Base-by-base conservation (phyloP, 2,888 invertebrate genomes). In the Syritta pipiens region DNA sequence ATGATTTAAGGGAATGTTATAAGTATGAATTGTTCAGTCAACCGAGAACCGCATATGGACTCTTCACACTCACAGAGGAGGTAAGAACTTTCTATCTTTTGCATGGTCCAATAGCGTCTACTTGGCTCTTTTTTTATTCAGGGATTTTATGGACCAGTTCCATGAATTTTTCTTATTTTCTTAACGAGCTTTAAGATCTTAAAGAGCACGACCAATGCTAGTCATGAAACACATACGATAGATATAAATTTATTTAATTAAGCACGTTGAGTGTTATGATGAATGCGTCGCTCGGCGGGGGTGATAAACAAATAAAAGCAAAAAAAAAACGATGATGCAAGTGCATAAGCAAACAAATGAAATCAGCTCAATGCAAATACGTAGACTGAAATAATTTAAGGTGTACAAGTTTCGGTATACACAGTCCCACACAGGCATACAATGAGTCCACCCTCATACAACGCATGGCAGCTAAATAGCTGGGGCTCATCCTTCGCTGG, bases 361-460 rank as follows among this genome's bases (percentile, higher is more conserved):
- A 77, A 77, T 65, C 72, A 55, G 60, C 30, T 68, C 42, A 75
- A 60, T 68, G 68, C 68, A 75, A 68, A 68, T 59, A 57, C 42
- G 42, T 24, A 20, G 20, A 26, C 28, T 59, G 71, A 59, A 59
- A 77, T 77, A 71, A 71, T 46, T 65, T 71, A 65, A 65, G 57
- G 49, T 59, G 57, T 57, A 76, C 24, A 37, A 1, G 22, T 26
- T 57, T 49, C 22, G 28, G 17, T 10, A 17, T 7, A 37, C 9
- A 6, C 12, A 57, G n/a, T n/a, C 20, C 19, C n/a, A 28, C 17
- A 28, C 30, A 48, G 37, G 22, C 12, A 37, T 48, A 48, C 20
- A 35, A n/a, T n/a, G n/a, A n/a, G n/a, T n/a, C n/a, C n/a, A n/a
- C n/a, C n/a, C n/a, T n/a, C n/a, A n/a, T 14, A 5, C 26, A 24